Percentiles rank a stretch among this genome's conserved stretches.
Evolutionary conservation across 2,888 invertebrate species (phyloP).

Genomic region (Epirrhoe alternata): DNA sequence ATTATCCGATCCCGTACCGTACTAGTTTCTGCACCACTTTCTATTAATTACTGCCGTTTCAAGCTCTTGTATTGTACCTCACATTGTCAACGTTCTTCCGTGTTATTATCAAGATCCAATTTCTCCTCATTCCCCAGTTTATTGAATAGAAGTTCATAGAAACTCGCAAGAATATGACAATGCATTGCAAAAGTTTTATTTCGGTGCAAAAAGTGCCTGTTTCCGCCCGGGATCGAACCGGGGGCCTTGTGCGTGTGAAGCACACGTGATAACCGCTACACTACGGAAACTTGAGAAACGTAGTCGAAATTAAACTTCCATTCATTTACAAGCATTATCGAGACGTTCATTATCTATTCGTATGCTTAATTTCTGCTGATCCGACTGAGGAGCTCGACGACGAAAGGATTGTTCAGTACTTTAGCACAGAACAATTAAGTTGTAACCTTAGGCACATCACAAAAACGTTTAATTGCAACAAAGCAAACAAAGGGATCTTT

Average conservation of each 20-base stretch:
- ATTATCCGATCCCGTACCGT: slow-evolving; percentile 65
- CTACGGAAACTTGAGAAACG: slow-evolving; percentile 85
- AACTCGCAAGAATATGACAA: slow-evolving; percentile 29
- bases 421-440: slow-evolving; percentile 11
- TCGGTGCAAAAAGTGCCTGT: slow-evolving; percentile 58
- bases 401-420: too few relatives aligned
- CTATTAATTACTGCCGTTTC: slow-evolving; percentile 76
- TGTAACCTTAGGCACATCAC: slow-evolving; percentile 30
- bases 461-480: slow-evolving; percentile 56
- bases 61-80: slow-evolving; percentile 63
- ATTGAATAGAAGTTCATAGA: slow-evolving; percentile 31
- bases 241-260: slow-evolving; percentile 92
- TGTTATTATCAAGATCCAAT: slow-evolving; percentile 65
- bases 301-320: slow-evolving; percentile 7
- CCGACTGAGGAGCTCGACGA: too few relatives aligned
- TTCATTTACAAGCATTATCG: too few relatives aligned
- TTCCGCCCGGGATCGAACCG: slow-evolving; percentile 90
- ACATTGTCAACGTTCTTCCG: slow-evolving; percentile 75
- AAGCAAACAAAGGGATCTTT: slow-evolving; percentile 61
- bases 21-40: slow-evolving; percentile 69
- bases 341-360: too few relatives aligned
- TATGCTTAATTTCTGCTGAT: too few relatives aligned
- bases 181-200: slow-evolving; percentile 2
- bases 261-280: slow-evolving; percentile 93
- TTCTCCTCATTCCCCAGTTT: slow-evolving; percentile 34